These are phyloP conservation scores for Scatophagus argus DNA, from an alignment of 2,113 vertebrate species.

Conservation along the genomic window DNA sequence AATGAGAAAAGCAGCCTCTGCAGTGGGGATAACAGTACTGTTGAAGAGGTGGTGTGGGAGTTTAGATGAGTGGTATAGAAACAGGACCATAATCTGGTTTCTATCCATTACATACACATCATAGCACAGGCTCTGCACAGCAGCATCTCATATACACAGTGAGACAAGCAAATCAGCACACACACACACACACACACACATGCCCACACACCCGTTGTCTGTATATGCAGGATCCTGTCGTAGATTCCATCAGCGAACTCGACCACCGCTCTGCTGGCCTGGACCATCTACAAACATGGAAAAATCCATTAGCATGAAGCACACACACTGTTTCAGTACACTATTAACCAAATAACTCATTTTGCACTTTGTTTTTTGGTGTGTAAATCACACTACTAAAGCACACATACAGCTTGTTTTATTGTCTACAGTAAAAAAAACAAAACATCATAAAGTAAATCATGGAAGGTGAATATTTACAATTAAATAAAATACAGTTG, in stretches of 20 bases:
- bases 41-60: slow-evolving; percentile 49
- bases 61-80: slow-evolving; percentile 27
- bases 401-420: background rate
- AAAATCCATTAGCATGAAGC: slow-evolving; percentile 27
- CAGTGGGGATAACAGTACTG: slow-evolving; percentile 1
- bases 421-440: background rate
- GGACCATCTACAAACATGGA: slow-evolving; percentile 89
- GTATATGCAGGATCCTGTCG: slow-evolving; percentile 91
- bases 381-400: background rate
- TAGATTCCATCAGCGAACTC: slow-evolving; percentile 90
- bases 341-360: background rate
- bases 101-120: slow-evolving; percentile 40
- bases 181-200: slow-evolving; percentile 7
- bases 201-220: slow-evolving; percentile 84
- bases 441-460: background rate
- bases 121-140: slow-evolving; percentile 20
- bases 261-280: slow-evolving; percentile 88
- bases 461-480: background rate
- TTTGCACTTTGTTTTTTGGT: background rate
- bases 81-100: slow-evolving; percentile 25
- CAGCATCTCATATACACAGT: slow-evolving; percentile 11
- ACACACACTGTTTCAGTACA: background rate
- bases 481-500: background rate
- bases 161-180: background rate
- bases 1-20: slow-evolving; percentile 27